Evolutionary conservation across 2,797 vertebrate species (phyloP).

Genomic region (Remorina albescens): DNA sequence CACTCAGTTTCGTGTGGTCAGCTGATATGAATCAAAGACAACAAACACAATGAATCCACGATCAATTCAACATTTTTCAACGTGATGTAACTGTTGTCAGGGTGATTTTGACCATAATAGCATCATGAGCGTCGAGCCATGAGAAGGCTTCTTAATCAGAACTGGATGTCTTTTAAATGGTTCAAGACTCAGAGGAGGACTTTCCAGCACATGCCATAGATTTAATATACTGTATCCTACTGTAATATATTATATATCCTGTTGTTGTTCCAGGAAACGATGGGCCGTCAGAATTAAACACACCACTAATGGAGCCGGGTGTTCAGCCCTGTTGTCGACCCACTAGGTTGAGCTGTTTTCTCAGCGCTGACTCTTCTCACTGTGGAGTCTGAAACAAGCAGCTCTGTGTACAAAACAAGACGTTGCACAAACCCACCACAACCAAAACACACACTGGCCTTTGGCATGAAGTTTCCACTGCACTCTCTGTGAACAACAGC

Average conservation of each 20-base stretch:
- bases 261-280: background rate
- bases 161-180: constrained; percentile 47
- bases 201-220: background rate
- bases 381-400: constrained; percentile 46
- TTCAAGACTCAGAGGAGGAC: constrained; percentile 33
- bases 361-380: constrained; percentile 28
- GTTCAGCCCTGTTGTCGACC: constrained; percentile 15
- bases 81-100: constrained; percentile 38
- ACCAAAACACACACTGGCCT: constrained; percentile 58
- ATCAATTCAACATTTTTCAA: constrained; percentile 30
- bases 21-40: constrained; percentile 7
- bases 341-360: constrained; percentile 65
- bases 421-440: constrained; percentile 45
- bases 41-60: constrained; percentile 11
- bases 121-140: constrained; percentile 13
- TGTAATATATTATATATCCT: background rate
- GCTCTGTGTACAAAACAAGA: constrained; percentile 79
- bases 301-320: background rate
- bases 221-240: background rate
- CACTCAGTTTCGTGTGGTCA: constrained; percentile 17
- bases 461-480: constrained; percentile 49
- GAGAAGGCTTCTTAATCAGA: constrained; percentile 35
- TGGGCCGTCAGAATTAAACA: background rate
- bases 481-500: constrained; percentile 17
- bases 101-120: constrained; percentile 21